phyloP scores from a whole-genome alignment of 2,888 invertebrate genomes.

The Sarcophaga variegata region DNA sequence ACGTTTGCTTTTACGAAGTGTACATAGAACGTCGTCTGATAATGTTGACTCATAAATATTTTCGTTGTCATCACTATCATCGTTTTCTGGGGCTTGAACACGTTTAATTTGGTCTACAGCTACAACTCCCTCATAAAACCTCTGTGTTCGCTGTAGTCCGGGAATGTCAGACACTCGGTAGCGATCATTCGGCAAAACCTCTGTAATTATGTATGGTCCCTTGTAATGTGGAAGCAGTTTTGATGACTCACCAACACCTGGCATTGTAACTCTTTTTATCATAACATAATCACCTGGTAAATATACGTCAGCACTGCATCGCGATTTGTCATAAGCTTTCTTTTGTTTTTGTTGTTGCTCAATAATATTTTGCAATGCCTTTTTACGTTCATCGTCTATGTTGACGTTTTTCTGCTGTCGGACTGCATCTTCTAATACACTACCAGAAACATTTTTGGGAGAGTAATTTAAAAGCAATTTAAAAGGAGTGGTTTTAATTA shows the following conservation, averaged over 20 bases:
- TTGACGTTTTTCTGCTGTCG: conserved; percentile 5
- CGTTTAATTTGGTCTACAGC: conserved; percentile 30
- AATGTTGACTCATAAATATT: background rate
- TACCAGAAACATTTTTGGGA: conserved; percentile 46
- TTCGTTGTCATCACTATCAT: background rate
- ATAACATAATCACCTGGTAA: conserved; percentile 71
- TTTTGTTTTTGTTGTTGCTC: conserved; percentile 52
- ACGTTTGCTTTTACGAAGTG: background rate
- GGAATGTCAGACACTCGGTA: conserved; percentile 28
- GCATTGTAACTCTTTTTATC: conserved; percentile 66
- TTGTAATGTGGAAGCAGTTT: conserved; percentile 18
- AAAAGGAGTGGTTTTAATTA: conserved; percentile 66
- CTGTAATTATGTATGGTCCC: conserved; percentile 3
- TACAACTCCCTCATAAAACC: conserved; percentile 30
- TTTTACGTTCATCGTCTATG: no score
- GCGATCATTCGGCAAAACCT: conserved; percentile 30
- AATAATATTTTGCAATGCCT: background rate
- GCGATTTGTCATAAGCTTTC: conserved; percentile 34
- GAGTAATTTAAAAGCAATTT: conserved; percentile 62
- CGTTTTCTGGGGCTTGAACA: background rate
- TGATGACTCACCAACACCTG: conserved; percentile 3
- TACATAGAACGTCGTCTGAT: background rate
- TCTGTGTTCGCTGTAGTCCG: conserved; percentile 21
- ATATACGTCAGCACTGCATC: conserved; percentile 45
- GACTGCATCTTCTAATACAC: conserved; percentile 28